These are phyloP conservation scores for Drosophila aldrichi DNA, from an alignment of 2,888 invertebrate genomes.

Conservation along the genomic window DNA sequence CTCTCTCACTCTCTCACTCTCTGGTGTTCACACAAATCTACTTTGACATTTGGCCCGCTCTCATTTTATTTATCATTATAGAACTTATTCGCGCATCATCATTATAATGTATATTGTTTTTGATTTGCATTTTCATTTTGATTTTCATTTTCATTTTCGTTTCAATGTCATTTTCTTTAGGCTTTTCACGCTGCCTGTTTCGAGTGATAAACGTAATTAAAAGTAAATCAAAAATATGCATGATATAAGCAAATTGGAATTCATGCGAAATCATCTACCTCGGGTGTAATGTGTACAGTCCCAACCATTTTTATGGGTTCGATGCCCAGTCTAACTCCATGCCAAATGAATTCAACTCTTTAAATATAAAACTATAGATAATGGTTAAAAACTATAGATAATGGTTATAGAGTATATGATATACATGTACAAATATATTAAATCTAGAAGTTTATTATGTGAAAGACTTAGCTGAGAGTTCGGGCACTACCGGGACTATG, in stretches of 20 bases:
- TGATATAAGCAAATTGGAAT: conserved; percentile 4
- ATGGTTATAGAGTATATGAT: neutral
- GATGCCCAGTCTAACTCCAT: neutral
- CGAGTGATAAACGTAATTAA: conserved; percentile 37
- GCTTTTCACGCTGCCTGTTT: neutral
- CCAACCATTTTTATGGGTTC: neutral
- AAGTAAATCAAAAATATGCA: conserved; percentile 36
- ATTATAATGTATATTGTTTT: conserved; percentile 46
- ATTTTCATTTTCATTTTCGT: conserved; percentile 5
- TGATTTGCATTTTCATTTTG: conserved; percentile 33
- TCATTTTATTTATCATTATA: conserved; percentile 31
- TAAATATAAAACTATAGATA: neutral
- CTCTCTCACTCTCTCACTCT: neutral
- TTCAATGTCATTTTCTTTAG: conserved; percentile 7
- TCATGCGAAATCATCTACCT: neutral
- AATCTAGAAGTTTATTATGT: neutral
- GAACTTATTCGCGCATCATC: conserved; percentile 32
- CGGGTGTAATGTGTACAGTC: neutral
- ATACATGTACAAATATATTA: neutral
- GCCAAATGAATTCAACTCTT: neutral
- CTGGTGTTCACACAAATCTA: conserved; percentile 18
- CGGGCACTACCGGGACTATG: no score
- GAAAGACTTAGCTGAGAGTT: no score
- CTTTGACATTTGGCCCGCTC: conserved; percentile 34
- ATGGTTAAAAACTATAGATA: neutral